Evolutionary conservation across 2,797 vertebrate species (phyloP).

Genomic region (Sebastes ruberrimus): DNA sequence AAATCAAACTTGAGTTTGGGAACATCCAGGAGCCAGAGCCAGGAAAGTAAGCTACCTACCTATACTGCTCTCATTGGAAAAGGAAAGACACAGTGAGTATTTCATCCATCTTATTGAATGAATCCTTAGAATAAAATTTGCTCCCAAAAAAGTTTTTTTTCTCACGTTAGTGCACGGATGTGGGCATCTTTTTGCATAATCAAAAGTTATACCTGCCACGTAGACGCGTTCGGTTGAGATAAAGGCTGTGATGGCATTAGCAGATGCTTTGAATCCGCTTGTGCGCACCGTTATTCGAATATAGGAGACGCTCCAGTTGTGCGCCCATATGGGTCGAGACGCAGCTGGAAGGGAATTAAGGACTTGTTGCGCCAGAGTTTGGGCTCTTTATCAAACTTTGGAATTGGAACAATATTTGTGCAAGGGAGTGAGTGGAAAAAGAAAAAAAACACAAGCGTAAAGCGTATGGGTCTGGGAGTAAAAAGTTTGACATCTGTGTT

Average conservation of each 20-base stretch:
- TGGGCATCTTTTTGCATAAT: conserved; percentile 55
- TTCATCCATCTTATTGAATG: neutral
- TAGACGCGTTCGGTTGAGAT: conserved; percentile 67
- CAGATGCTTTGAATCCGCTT: conserved; percentile 44
- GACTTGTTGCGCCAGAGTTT: conserved; percentile 64
- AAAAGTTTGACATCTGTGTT: conserved; percentile 59
- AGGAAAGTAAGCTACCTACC: conserved; percentile 51
- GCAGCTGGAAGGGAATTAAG: conserved; percentile 18
- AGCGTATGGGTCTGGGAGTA: conserved; percentile 32
- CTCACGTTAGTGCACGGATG: neutral
- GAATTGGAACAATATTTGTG: conserved; percentile 45
- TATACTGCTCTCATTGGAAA: conserved; percentile 35
- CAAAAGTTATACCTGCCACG: conserved; percentile 77
- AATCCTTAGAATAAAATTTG: neutral
- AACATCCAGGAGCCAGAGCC: conserved; percentile 58
- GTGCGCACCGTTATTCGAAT: conserved; percentile 53
- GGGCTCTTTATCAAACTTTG: conserved; percentile 40
- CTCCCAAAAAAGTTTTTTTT: neutral
- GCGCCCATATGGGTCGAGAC: conserved; percentile 18
- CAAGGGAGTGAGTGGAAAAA: conserved; percentile 36
- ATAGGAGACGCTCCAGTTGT: neutral
- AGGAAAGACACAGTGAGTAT: conserved; percentile 59
- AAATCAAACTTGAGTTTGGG: conserved; percentile 44
- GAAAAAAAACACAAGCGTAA: neutral
- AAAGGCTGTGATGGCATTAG: conserved; percentile 50